A percentile compares a stretch with the other conserved stretches of the same genome.
phyloP scores from a whole-genome alignment of 1,140 invertebrate species.

The Drosophila lacertosa region DNA sequence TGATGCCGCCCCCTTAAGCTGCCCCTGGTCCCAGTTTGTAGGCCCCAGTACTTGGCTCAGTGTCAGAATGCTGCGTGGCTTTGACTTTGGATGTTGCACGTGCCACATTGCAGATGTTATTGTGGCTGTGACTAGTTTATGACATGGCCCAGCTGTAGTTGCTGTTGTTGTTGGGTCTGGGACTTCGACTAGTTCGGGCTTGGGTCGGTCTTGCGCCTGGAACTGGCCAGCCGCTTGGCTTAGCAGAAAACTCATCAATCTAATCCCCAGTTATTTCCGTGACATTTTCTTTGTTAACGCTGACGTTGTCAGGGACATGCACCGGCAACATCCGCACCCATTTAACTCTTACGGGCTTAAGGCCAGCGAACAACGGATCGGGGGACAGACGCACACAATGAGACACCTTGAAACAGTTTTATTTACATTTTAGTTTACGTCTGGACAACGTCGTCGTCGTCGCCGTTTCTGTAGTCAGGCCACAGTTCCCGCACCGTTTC shows the following conservation, averaged over 20 bases:
- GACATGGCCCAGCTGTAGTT: conserved; percentile 18
- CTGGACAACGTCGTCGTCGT: conserved; percentile 1
- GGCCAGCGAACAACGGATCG: not conserved
- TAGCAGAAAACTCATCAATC: conserved; percentile 76
- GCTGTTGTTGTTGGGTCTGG: not conserved
- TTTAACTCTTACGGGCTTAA: conserved; percentile 61
- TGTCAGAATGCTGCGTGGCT: not conserved
- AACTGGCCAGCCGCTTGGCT: conserved; percentile 53
- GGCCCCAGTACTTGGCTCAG: not conserved
- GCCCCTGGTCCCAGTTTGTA: too few relatives aligned
- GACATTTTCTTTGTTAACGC: conserved; percentile 75
- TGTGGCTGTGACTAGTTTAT: conserved; percentile 33
- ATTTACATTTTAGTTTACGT: conserved; percentile 74
- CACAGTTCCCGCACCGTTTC: conserved; percentile 32
- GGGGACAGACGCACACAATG: conserved; percentile 21
- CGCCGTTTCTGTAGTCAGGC: not conserved
- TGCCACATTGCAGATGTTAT: conserved; percentile 4
- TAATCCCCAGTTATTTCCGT: conserved; percentile 79
- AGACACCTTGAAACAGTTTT: conserved; percentile 61
- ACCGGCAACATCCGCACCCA: conserved; percentile 50
- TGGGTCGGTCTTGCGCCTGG: not conserved
- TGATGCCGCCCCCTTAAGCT: conserved; percentile 1
- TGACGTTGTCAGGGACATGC: conserved; percentile 34
- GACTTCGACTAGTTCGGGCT: too few relatives aligned
- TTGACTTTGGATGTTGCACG: conserved; percentile 25